These are phyloP conservation scores for Otocyon megalotis DNA, from an alignment of 2,113 vertebrate species.

Conservation along the genomic window DNA sequence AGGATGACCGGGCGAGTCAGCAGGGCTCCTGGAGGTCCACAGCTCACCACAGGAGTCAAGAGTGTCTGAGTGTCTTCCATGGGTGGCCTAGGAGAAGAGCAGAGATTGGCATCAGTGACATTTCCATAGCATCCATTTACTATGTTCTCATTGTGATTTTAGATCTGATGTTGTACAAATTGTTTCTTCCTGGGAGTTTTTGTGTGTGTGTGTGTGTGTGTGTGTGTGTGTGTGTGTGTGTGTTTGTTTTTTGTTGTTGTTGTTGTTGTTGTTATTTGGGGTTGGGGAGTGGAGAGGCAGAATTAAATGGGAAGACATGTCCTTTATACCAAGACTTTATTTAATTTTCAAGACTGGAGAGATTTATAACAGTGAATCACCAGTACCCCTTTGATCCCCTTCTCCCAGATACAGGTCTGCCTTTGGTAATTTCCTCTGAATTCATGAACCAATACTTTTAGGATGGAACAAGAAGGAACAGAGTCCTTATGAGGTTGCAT, in stretches of 20 bases:
- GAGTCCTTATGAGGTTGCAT: constrained; percentile 38
- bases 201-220: no score
- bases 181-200: neutral
- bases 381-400: constrained; percentile 45
- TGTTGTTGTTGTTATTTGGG: no score
- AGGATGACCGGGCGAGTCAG: constrained; percentile 95
- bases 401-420: constrained; percentile 3
- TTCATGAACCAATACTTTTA: constrained; percentile 20
- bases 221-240: neutral
- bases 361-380: neutral
- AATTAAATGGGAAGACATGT: constrained; percentile 43
- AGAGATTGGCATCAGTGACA: neutral
- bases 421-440: constrained; percentile 46
- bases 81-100: constrained; percentile 88
- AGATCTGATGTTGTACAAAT: constrained; percentile 9
- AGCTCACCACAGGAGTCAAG: constrained; percentile 96
- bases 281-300: neutral
- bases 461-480: constrained; percentile 23
- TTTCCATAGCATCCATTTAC: neutral
- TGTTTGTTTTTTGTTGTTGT: neutral
- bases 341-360: constrained; percentile 50
- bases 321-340: constrained; percentile 57
- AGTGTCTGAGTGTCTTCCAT: constrained; percentile 96
- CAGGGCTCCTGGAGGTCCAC: constrained; percentile 94
- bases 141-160: neutral